Evolutionary conservation across 2,888 invertebrate genomes (phyloP), one percentile per base, ranked within the genome.

Genomic region (Pristionchus arcanus): DNA sequence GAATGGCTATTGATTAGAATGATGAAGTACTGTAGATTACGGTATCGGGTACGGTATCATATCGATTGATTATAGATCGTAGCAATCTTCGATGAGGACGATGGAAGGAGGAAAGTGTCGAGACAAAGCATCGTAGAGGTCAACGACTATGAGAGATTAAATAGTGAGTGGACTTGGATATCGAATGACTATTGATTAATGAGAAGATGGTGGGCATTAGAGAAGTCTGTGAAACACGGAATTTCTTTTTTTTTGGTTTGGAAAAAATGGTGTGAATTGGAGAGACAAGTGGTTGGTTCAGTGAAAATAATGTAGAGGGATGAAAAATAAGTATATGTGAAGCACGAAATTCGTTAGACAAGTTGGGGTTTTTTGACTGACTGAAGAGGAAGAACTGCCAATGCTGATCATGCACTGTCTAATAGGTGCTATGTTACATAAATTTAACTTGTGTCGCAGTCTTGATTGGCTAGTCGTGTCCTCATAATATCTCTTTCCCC

Each of bases 61-160:
- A 83, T 86, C 15, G 85, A 87, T 68, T n/a, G 68, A 49, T 68
- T 87, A 19, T 49, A 87, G 87, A 87, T 87, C 42, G 87, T 87
- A 42, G 87, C 87, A n/a, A 87, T 87, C 42, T 66, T 87, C 68
- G 87, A 87, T 19, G 87, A 87, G 28, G 87, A 87, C 19, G 87
- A 87, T 28, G 25, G 87, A 15, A 87, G 87, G 28, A 68, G 87
- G 87, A 87, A 87, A n/a, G 31, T 88, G n/a, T 74, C 74, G 71
- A 87, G 77, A 55, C 71, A 88, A 34, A 88, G 88, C 49, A 31
- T 89, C 19, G 89, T 89, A 15, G 89, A 89, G 53, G 89, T 89
- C 53, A 89, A 83, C 42, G 89, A 89, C 53, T 53, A 37, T 15
- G 49, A 81, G 34, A 31, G 63, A 63, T 19, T 83, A 16, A 63